Evolutionary conservation across 2,113 vertebrate genomes (phyloP).

Genomic region (Larimichthys crocea): DNA sequence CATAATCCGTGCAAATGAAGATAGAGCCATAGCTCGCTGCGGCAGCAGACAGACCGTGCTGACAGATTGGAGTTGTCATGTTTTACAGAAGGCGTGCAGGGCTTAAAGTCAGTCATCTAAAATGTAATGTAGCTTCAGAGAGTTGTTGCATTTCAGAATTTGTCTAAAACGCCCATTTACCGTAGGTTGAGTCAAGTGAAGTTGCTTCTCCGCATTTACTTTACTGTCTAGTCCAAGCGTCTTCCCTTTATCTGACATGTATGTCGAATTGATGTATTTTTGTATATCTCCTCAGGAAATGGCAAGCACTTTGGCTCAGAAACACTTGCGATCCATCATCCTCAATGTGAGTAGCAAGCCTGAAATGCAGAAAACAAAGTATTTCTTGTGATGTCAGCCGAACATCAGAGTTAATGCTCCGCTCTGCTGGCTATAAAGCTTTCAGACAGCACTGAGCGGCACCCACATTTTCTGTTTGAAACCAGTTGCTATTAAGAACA

Average conservation of each 20-base stretch:
- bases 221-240: slow-evolving; percentile 18
- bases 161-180: slow-evolving; percentile 3
- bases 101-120: not conserved
- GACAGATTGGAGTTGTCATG: slow-evolving; percentile 21
- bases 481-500: not conserved
- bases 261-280: slow-evolving; percentile 37
- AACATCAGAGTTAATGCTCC: not conserved
- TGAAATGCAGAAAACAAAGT: slow-evolving; percentile 19
- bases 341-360: slow-evolving; percentile 90
- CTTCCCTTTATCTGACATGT: slow-evolving; percentile 17
- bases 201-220: not conserved
- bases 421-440: not conserved
- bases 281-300: slow-evolving; percentile 88
- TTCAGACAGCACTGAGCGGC: not conserved
- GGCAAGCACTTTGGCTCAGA: slow-evolving; percentile 96
- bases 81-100: slow-evolving; percentile 24
- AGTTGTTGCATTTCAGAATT: slow-evolving; percentile 18
- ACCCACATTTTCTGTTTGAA: not conserved
- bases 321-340: slow-evolving; percentile 97
- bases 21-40: slow-evolving; percentile 43
- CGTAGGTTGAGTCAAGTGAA: slow-evolving; percentile 1
- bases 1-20: slow-evolving; percentile 33
- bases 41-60: slow-evolving; percentile 62
- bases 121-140: slow-evolving; percentile 5
- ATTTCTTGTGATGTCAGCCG: not conserved